phyloP scores from a whole-genome alignment of 2,888 invertebrate genomes.

The Polymixis lichenea region DNA sequence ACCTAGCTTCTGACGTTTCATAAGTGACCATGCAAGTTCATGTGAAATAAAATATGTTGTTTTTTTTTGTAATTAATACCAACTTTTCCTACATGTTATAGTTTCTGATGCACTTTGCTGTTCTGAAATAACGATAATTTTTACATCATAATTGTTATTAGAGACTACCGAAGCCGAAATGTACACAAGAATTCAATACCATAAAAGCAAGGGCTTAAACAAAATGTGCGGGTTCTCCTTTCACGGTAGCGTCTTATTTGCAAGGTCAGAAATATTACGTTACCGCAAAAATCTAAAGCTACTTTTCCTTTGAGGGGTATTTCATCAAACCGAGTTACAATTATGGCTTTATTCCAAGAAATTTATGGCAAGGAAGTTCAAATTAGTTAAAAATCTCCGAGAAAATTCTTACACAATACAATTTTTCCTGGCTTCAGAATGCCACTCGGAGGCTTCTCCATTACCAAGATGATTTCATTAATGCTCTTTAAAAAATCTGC shows the following conservation, averaged over 20 bases:
- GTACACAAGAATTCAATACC: neutral
- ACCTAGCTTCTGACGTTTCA: no score
- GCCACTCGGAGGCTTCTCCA: slow-evolving; percentile 67
- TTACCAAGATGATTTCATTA: slow-evolving; percentile 82
- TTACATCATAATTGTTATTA: neutral
- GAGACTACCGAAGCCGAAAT: neutral
- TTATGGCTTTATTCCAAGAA: slow-evolving; percentile 54
- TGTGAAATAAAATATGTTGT: no score
- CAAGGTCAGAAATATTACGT: slow-evolving; percentile 35
- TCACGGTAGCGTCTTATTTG: neutral
- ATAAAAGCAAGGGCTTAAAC: neutral
- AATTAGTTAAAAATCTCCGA: slow-evolving; percentile 64
- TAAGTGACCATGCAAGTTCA: no score
- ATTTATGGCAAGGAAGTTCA: slow-evolving; percentile 55
- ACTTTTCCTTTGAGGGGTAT: slow-evolving; percentile 40
- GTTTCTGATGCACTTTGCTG: neutral
- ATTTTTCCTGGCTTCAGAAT: slow-evolving; percentile 63
- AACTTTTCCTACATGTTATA: neutral
- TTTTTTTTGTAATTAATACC: neutral
- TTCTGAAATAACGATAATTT: neutral
- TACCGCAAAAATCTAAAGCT: slow-evolving; percentile 39
- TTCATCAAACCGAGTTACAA: slow-evolving; percentile 43
- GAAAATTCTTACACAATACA: slow-evolving; percentile 62
- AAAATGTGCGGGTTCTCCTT: slow-evolving; percentile 3
- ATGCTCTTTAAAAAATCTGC: slow-evolving; percentile 74